Percentiles rank a stretch among this genome's conserved stretches.
These are phyloP conservation scores for Rhinichthys osculus DNA, from an alignment of 2,797 vertebrate species.

Conservation along the genomic window DNA sequence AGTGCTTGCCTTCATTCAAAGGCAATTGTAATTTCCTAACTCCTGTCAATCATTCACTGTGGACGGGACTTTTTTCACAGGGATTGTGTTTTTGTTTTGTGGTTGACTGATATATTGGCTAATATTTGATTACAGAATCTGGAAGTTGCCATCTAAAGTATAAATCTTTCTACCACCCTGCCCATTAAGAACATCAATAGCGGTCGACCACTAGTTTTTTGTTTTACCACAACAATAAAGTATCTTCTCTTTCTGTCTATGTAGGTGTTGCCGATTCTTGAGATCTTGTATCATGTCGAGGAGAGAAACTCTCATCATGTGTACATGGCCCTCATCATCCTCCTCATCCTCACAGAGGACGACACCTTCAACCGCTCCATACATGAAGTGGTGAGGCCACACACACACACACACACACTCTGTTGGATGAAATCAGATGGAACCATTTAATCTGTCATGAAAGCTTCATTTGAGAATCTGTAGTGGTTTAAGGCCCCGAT, in stretches of 20 bases:
- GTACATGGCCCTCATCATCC: slow-evolving; percentile 98
- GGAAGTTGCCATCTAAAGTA: background rate
- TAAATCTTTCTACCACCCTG: background rate
- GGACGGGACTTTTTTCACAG: background rate
- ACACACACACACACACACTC: background rate
- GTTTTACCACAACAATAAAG: background rate
- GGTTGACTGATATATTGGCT: background rate
- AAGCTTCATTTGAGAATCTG: slow-evolving; percentile 6
- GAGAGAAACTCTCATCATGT: slow-evolving; percentile 98
- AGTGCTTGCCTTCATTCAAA: background rate
- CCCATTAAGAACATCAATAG: background rate
- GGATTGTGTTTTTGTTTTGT: background rate
- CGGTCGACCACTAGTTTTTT: background rate
- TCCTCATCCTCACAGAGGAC: slow-evolving; percentile 97
- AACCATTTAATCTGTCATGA: slow-evolving; percentile 13
- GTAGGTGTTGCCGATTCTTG: slow-evolving; percentile 95
- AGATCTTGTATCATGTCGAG: slow-evolving; percentile 96
- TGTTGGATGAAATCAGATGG: background rate
- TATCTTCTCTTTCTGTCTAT: background rate
- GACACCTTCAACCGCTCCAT: slow-evolving; percentile 96
- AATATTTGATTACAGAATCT: background rate
- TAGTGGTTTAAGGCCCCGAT: background rate
- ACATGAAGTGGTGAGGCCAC: slow-evolving; percentile 92
- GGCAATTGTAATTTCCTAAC: background rate
- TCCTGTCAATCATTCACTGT: background rate